Conservation (phyloP, 1,140 invertebrate species). For the Lordiphosa mommai region DNA sequence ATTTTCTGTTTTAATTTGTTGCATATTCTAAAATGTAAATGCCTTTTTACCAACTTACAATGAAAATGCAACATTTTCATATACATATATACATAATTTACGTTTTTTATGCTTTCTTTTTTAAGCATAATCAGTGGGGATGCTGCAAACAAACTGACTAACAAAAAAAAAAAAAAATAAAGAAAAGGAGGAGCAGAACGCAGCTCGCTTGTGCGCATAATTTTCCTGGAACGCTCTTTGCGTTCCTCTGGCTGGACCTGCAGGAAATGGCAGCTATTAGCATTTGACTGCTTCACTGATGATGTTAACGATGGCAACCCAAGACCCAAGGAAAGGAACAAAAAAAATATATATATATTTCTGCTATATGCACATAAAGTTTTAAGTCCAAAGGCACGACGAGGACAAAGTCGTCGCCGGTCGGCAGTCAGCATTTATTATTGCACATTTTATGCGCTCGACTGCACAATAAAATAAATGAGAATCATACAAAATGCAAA, state of each 20-base stretch:
- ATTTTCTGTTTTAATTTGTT: constrained; percentile 61
- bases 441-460: constrained; percentile 70
- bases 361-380: constrained; percentile 63
- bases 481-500: constrained; percentile 53
- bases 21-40: constrained; percentile 73
- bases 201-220: constrained; percentile 66
- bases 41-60: constrained; percentile 28
- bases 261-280: constrained; percentile 75
- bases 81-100: constrained; percentile 29
- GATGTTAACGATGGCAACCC: constrained; percentile 69
- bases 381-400: constrained; percentile 37
- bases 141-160: constrained; percentile 44
- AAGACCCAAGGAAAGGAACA: constrained; percentile 3
- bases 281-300: constrained; percentile 76
- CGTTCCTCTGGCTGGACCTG: constrained; percentile 51
- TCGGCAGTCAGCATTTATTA: constrained; percentile 68
- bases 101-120: not conserved
- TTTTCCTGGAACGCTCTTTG: constrained; percentile 57
- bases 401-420: constrained; percentile 50
- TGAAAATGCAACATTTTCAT: constrained; percentile 60
- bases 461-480: constrained; percentile 64
- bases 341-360: constrained; percentile 2
- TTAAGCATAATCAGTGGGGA: constrained; percentile 55
- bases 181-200: constrained; percentile 31
- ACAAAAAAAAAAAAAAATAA: constrained; percentile 27